These are phyloP conservation scores for Cylloceria caligata DNA, from an alignment of 2,888 invertebrate genomes.

Conservation along the genomic window DNA sequence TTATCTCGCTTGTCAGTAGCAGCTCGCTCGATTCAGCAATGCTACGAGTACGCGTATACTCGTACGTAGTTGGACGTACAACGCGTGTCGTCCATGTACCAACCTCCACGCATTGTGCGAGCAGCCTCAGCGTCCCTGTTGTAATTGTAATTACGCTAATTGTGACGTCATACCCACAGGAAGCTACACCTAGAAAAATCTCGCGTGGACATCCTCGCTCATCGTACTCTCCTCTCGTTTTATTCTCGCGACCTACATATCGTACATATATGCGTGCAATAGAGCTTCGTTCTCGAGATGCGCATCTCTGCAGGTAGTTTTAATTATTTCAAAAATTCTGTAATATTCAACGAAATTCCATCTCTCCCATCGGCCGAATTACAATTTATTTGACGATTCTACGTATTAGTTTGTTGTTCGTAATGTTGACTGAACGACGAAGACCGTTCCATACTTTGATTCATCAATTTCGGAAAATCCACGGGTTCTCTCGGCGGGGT, in stretches of 20 bases:
- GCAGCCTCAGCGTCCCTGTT: slow-evolving; percentile 71
- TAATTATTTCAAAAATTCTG: neutral
- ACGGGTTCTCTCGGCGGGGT: slow-evolving; percentile 27
- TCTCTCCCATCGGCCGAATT: neutral
- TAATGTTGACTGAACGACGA: slow-evolving; percentile 16
- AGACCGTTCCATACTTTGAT: slow-evolving; percentile 59
- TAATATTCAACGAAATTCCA: neutral
- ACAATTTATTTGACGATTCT: neutral
- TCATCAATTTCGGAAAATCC: slow-evolving; percentile 76
- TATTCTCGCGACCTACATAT: slow-evolving; percentile 43
- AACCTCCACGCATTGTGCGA: slow-evolving; percentile 42
- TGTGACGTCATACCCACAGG: slow-evolving; percentile 82
- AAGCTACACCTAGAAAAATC: slow-evolving; percentile 83
- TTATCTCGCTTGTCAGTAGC: slow-evolving; percentile 83
- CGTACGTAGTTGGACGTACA: neutral
- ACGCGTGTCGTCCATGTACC: slow-evolving; percentile 9
- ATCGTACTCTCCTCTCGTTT: slow-evolving; percentile 47
- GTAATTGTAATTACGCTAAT: slow-evolving; percentile 84
- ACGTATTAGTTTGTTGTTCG: neutral
- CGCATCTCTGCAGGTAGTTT: neutral
- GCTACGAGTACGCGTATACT: slow-evolving; percentile 20
- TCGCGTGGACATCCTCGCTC: slow-evolving; percentile 65
- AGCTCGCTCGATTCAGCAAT: slow-evolving; percentile 51
- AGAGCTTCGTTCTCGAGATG: slow-evolving; percentile 15
- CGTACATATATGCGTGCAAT: slow-evolving; percentile 16